phyloP scores from a whole-genome alignment of 1,140 invertebrate species.

The Drosophila yakuba region DNA sequence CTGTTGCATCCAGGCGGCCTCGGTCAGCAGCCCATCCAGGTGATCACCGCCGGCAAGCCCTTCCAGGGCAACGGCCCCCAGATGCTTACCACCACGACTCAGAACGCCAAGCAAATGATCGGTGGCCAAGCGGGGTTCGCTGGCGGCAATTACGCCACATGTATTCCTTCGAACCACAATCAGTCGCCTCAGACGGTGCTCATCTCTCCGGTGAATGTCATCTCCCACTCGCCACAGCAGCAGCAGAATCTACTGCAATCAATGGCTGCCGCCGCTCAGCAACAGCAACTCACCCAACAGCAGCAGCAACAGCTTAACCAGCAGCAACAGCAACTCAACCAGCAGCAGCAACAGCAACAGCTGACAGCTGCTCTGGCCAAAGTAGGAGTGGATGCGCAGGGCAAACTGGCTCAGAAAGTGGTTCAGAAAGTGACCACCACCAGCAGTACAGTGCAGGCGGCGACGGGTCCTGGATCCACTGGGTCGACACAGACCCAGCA shows the following conservation, averaged over 20 bases:
- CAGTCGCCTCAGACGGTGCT: constrained; percentile 92
- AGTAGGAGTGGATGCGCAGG: constrained; percentile 61
- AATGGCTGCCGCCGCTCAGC: constrained; percentile 69
- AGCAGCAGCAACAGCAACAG: constrained; percentile 65
- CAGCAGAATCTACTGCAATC: constrained; percentile 79
- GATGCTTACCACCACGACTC: constrained; percentile 90
- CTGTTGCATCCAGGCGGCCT: constrained; percentile 90
- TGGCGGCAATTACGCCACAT: constrained; percentile 86
- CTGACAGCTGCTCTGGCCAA: constrained; percentile 62
- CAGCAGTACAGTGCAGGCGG: constrained; percentile 79
- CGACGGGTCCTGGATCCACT: constrained; percentile 27
- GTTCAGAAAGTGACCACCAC: constrained; percentile 86
- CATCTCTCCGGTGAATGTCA: constrained; percentile 90
- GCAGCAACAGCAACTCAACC: constrained; percentile 55
- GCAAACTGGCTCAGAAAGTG: constrained; percentile 86
- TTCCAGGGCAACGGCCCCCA: constrained; percentile 92
- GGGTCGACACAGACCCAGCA: constrained; percentile 46
- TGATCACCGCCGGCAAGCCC: constrained; percentile 92
- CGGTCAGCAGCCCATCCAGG: constrained; percentile 90
- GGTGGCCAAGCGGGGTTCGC: constrained; percentile 86
- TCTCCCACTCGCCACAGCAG: constrained; percentile 89
- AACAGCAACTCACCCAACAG: constrained; percentile 61
- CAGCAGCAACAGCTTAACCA: constrained; percentile 57
- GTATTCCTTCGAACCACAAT: constrained; percentile 90
- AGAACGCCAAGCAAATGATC: constrained; percentile 88